Percentiles rank a stretch among this genome's conserved stretches.
Evolutionary conservation across 2,888 invertebrate genomes (phyloP).

Genomic region (Caenorhabditis sp.): DNA sequence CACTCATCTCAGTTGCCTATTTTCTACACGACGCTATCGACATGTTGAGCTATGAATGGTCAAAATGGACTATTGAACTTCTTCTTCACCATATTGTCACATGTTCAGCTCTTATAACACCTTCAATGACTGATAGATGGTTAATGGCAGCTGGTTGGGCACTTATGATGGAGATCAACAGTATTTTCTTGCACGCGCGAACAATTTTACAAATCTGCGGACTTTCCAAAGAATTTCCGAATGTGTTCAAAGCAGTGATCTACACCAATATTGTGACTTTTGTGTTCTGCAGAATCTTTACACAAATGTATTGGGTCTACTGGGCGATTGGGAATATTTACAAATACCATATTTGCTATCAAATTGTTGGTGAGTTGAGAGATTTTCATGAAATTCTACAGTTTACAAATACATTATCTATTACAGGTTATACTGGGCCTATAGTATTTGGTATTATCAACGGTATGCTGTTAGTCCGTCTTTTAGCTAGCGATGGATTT

Average conservation of each 20-base stretch:
- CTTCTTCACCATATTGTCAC: constrained; percentile 59
- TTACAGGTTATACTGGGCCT: constrained; percentile 44
- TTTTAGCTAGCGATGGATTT: constrained; percentile 63
- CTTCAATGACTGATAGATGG: constrained; percentile 44
- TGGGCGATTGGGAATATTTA: constrained; percentile 39
- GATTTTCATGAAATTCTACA: neutral
- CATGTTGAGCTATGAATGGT: constrained; percentile 62
- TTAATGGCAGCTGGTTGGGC: constrained; percentile 62
- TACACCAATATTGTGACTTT: constrained; percentile 58
- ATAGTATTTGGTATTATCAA: constrained; percentile 59
- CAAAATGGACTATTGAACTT: constrained; percentile 61
- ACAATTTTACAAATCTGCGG: constrained; percentile 63
- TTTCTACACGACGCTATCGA: constrained; percentile 65
- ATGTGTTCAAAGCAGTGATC: constrained; percentile 41
- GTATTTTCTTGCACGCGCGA: constrained; percentile 63
- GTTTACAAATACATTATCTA: neutral
- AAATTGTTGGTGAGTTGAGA: constrained; percentile 6
- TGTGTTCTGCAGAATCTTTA: constrained; percentile 58
- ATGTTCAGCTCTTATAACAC: constrained; percentile 33
- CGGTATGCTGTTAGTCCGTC: constrained; percentile 55
- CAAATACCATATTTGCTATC: constrained; percentile 53
- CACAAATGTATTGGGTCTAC: constrained; percentile 56
- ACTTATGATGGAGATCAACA: constrained; percentile 67
- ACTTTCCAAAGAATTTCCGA: constrained; percentile 25
- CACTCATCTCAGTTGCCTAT: constrained; percentile 61